Conservation (phyloP, 2,888 invertebrate species). For the Lagria hirta region DNA sequence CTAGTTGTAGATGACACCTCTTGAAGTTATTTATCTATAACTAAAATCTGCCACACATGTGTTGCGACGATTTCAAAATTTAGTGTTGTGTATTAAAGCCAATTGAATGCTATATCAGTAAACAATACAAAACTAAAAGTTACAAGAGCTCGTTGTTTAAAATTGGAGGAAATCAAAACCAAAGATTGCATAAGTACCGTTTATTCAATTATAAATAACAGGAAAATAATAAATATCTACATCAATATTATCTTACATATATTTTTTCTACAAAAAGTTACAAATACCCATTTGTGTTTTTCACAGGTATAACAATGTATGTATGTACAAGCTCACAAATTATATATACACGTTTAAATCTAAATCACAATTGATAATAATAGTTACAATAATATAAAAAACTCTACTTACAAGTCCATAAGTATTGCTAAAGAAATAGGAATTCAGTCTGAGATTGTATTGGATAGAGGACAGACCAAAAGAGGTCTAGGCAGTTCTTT, state of each 20-base stretch:
- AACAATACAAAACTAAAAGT: too few species aligned
- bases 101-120: too few species aligned
- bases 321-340: constrained; percentile 36
- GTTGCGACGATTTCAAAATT: too few species aligned
- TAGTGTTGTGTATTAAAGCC: too few species aligned
- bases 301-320: constrained; percentile 39
- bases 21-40: too few species aligned
- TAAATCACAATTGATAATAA: constrained; percentile 37
- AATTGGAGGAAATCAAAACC: too few species aligned
- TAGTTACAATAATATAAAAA: too few species aligned
- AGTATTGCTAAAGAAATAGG: constrained; percentile 47
- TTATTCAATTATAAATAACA: constrained; percentile 45
- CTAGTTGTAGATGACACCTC: too few species aligned
- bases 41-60: too few species aligned
- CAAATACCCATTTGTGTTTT: constrained; percentile 34
- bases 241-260: constrained; percentile 38
- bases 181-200: constrained; percentile 41
- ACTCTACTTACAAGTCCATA: constrained; percentile 31
- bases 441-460: constrained; percentile 46
- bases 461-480: constrained; percentile 32
- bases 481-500: constrained; percentile 37
- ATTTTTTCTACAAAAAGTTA: constrained; percentile 42
- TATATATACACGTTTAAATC: constrained; percentile 25
- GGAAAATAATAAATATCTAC: constrained; percentile 47
- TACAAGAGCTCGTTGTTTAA: too few species aligned